Evolutionary conservation across 2,888 invertebrate genomes (phyloP).

Genomic region (Chorisops tibialis): DNA sequence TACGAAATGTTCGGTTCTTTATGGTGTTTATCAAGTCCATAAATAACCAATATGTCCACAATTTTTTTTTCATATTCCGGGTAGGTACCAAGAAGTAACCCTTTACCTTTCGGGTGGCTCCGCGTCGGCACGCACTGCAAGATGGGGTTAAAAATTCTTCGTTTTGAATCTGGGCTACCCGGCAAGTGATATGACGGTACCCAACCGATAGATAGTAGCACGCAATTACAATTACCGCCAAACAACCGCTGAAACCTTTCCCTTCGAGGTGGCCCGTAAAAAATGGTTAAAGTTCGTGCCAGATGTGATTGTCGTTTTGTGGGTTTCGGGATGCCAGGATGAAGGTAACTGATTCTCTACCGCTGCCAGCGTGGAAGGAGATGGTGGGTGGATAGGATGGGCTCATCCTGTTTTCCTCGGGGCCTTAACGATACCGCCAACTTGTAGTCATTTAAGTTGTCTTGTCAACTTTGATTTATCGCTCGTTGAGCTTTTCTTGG

Average conservation of each 20-base stretch:
- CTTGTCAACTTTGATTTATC: conserved; percentile 26
- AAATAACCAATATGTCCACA: conserved; percentile 19
- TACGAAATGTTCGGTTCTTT: conserved; percentile 16
- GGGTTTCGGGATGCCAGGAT: not conserved
- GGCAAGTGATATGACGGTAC: conserved; percentile 7
- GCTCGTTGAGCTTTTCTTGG: conserved; percentile 16
- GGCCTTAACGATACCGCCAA: conserved; percentile 18
- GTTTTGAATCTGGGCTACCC: not conserved
- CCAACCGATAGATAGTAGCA: not conserved
- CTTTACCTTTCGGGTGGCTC: conserved; percentile 1
- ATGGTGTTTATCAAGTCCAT: conserved; percentile 21
- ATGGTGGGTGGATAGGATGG: not conserved
- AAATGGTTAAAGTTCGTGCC: conserved; percentile 23
- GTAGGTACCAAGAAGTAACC: conserved; percentile 12
- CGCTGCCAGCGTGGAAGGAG: not conserved
- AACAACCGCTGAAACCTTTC: conserved; percentile 9
- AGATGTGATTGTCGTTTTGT: conserved; percentile 19
- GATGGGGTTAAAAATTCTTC: not conserved
- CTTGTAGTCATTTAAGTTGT: conserved; percentile 26
- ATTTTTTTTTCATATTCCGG: conserved; percentile 16
- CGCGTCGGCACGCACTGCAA: conserved; percentile 11
- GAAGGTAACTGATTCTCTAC: not conserved
- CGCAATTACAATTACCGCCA: conserved; percentile 25
- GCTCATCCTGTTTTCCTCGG: not conserved
- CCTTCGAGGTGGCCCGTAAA: conserved; percentile 5